Percentiles rank a stretch among this genome's conserved stretches.
Evolutionary conservation across 2,797 vertebrate genomes (phyloP).

Genomic region (Champsocephalus gunnari): DNA sequence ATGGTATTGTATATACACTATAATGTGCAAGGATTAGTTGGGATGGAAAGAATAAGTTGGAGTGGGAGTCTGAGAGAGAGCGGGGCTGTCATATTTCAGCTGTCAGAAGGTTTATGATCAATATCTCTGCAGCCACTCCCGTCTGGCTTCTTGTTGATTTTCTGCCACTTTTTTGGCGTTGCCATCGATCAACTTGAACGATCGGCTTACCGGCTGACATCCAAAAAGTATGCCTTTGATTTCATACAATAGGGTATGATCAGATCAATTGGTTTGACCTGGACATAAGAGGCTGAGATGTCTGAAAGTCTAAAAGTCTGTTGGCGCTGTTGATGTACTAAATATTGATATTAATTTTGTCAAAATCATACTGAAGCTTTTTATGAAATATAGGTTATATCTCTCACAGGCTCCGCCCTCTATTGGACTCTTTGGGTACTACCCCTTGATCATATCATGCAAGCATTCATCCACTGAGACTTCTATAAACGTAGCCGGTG

Average conservation of each 20-base stretch:
- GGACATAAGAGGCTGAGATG: background rate
- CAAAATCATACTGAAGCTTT: background rate
- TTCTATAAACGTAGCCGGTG: too few species aligned
- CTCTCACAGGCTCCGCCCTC: too few species aligned
- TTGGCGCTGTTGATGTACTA: background rate
- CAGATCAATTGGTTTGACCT: slow-evolving; percentile 7
- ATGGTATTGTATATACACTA: background rate
- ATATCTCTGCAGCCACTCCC: slow-evolving; percentile 56
- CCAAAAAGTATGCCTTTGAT: slow-evolving; percentile 36
- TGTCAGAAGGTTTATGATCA: slow-evolving; percentile 56
- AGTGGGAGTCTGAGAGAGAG: slow-evolving; percentile 11
- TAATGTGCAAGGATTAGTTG: background rate
- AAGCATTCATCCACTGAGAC: too few species aligned
- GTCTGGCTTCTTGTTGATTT: slow-evolving; percentile 63
- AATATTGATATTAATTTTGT: background rate
- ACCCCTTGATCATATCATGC: too few species aligned
- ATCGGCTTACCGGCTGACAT: slow-evolving; percentile 35
- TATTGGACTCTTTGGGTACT: too few species aligned
- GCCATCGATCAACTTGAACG: slow-evolving; percentile 58
- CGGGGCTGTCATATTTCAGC: slow-evolving; percentile 52
- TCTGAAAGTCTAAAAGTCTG: background rate
- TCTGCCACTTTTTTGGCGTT: slow-evolving; percentile 30
- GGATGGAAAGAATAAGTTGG: background rate
- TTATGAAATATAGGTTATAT: background rate
- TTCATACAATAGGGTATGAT: slow-evolving; percentile 26